These are phyloP conservation scores for Cyprinodon variegatus DNA, from an alignment of 2,113 vertebrate genomes.

Conservation along the genomic window DNA sequence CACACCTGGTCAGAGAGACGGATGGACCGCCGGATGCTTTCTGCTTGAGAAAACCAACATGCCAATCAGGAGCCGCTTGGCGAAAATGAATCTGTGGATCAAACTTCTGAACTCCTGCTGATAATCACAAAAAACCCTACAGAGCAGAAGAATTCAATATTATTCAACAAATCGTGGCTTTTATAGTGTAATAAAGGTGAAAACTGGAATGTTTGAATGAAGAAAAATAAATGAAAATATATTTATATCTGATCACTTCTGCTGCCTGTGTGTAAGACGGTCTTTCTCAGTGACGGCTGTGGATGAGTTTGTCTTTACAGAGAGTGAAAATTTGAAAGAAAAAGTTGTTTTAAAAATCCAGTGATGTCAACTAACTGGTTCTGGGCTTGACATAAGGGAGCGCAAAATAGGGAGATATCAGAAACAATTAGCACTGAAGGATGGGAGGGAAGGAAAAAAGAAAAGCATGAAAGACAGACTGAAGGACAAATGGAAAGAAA, in stretches of 20 bases:
- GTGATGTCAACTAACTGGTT: too few relatives aligned
- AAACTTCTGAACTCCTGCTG: conserved; percentile 6
- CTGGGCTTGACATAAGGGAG: too few relatives aligned
- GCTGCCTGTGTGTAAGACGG: conserved; percentile 36
- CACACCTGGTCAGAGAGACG: conserved; percentile 17
- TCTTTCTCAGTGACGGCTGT: conserved; percentile 69
- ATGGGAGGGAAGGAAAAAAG: too few relatives aligned
- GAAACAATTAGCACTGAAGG: too few relatives aligned
- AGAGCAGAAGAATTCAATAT: conserved; percentile 26
- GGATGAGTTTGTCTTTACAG: conserved; percentile 35
- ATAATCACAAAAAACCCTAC: conserved; percentile 56
- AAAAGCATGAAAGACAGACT: too few relatives aligned
- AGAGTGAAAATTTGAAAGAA: not conserved
- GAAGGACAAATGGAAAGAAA: too few relatives aligned
- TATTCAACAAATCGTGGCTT: conserved; percentile 10
- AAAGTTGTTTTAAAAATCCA: too few relatives aligned
- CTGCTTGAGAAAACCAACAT: not conserved
- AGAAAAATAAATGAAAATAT: conserved; percentile 8
- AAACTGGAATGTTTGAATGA: not conserved
- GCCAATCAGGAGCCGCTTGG: conserved; percentile 25
- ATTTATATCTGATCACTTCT: conserved; percentile 39
- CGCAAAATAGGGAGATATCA: too few relatives aligned
- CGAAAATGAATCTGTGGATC: not conserved
- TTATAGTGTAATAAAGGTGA: conserved; percentile 23
- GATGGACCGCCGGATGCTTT: not conserved